Evolutionary conservation across 2,888 invertebrate genomes (phyloP).

Genomic region (Epiblema foenella): DNA sequence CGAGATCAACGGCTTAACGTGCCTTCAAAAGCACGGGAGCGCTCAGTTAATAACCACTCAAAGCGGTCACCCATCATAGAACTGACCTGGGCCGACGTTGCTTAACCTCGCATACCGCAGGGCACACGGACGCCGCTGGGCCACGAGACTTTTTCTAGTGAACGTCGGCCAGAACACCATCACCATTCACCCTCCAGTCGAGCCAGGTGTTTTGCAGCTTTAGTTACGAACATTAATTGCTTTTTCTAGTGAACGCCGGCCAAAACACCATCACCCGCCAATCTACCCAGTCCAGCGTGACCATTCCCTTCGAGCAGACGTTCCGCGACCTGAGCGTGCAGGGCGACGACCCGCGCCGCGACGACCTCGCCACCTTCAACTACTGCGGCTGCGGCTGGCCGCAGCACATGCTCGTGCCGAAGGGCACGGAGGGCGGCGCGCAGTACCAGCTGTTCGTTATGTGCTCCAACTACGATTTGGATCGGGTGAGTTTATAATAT

Average conservation of each 20-base stretch:
- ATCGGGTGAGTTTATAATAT: conserved; percentile 67
- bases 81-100: no score
- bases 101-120: no score
- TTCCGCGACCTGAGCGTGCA: conserved; percentile 81
- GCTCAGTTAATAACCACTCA: no score
- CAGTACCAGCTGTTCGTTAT: conserved; percentile 76
- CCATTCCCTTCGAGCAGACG: conserved; percentile 85
- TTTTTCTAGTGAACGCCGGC: conserved; percentile 84
- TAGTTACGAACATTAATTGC: no score
- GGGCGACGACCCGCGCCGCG: conserved; percentile 56
- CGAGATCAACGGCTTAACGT: no score
- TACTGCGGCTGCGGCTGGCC: conserved; percentile 88
- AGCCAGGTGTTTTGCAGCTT: no score
- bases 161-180: no score
- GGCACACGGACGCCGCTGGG: no score
- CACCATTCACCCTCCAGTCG: no score
- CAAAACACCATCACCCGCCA: conserved; percentile 82
- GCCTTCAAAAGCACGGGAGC: no score
- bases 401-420: conserved; percentile 84
- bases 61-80: no score
- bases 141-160: no score
- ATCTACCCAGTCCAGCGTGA: conserved; percentile 86
- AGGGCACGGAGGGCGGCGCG: conserved; percentile 74
- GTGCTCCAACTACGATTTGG: conserved; percentile 79
- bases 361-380: conserved; percentile 72